A percentile compares a stretch with the other conserved stretches of the same genome.
These are phyloP conservation scores for Bryconaethiops microstoma DNA, from an alignment of 2,797 vertebrate species.

Conservation along the genomic window DNA sequence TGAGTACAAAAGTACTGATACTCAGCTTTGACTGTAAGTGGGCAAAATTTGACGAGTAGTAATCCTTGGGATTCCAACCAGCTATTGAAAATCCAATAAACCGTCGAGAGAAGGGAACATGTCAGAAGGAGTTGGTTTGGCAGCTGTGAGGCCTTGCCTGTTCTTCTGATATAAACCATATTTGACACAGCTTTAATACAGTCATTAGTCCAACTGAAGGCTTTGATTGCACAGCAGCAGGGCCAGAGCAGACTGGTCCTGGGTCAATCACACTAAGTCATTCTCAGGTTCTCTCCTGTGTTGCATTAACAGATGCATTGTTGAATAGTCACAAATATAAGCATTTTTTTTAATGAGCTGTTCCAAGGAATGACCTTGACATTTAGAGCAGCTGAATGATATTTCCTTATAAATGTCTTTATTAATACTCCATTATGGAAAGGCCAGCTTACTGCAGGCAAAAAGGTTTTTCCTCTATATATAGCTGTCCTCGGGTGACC, in stretches of 20 bases:
- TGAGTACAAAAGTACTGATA: not conserved
- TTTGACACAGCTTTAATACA: slow-evolving; percentile 50
- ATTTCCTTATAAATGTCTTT: slow-evolving; percentile 9
- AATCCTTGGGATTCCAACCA: slow-evolving; percentile 6
- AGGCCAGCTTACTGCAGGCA: not conserved
- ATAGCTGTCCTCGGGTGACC: slow-evolving; percentile 37
- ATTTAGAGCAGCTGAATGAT: slow-evolving; percentile 17
- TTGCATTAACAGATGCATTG: slow-evolving; percentile 45
- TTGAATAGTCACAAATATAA: slow-evolving; percentile 36
- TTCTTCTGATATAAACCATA: slow-evolving; percentile 54
- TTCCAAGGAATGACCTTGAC: slow-evolving; percentile 23
- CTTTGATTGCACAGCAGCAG: slow-evolving; percentile 46
- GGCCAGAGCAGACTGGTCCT: slow-evolving; percentile 19
- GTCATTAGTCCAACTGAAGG: slow-evolving; percentile 59
- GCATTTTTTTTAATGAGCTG: slow-evolving; percentile 1
- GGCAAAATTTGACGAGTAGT: not conserved
- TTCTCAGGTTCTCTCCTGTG: slow-evolving; percentile 52
- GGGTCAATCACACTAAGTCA: slow-evolving; percentile 49
- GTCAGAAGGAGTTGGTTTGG: slow-evolving; percentile 32
- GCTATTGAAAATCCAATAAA: slow-evolving; percentile 20
- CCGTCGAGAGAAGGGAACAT: slow-evolving; percentile 1
- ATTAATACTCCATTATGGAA: slow-evolving; percentile 29
- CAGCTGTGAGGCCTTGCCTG: slow-evolving; percentile 22
- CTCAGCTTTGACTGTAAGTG: not conserved
- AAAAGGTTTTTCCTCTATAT: not conserved